Evolutionary conservation across 2,113 vertebrate genomes (phyloP), one percentile per base, ranked within the genome.

Genomic region (Oplegnathus fasciatus): DNA sequence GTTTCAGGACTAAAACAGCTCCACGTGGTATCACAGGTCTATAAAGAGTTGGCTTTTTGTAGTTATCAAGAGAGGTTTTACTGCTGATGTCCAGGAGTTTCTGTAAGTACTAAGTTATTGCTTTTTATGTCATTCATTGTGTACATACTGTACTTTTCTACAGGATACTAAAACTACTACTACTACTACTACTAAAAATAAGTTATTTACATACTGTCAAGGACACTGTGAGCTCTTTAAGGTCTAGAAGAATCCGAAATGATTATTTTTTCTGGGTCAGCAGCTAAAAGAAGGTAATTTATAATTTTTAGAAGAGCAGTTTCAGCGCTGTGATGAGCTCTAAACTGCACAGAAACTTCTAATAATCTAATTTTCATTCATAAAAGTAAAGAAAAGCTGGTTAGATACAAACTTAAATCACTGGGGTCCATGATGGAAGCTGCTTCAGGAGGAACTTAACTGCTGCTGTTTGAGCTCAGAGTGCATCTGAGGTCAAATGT

Each of bases 61-160:
- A 4, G 28, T 44, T 20, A 34, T 30, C 28, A 32, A 32, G 30
- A 22, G 20, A 40, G 9, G 60, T 18, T 77, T 76, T 20, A 14
- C 70, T 14, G 42, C 20, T 32, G 50, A 69, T 77, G 61, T 26
- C 61, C 58, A 30, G 61, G 6, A 61, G 11, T n/a, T 15, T 14
- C 50, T 67, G 83, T 78, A 9, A 79, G 54, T 69, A 68, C 24
- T 4, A 18, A 62, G 24, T 62, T 48, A 1, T 24, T 20, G 15
- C 17, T 28, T 54, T 52, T 44, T 32, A 8, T 78, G 2, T 18
- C 5, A 48, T 18, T 48, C 13, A 42, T 2, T 37, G 2, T 8
- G 32, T 1, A 22, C 7, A 22, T 0, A 14, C 13, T 37, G 22
- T n/a, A 7, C 2, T 11, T 71, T 46, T 30, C 9, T 9, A 15